Evolutionary conservation across 2,797 vertebrate species (phyloP), one percentile per base, ranked within the genome.

Genomic region (Pygocentrus nattereri): DNA sequence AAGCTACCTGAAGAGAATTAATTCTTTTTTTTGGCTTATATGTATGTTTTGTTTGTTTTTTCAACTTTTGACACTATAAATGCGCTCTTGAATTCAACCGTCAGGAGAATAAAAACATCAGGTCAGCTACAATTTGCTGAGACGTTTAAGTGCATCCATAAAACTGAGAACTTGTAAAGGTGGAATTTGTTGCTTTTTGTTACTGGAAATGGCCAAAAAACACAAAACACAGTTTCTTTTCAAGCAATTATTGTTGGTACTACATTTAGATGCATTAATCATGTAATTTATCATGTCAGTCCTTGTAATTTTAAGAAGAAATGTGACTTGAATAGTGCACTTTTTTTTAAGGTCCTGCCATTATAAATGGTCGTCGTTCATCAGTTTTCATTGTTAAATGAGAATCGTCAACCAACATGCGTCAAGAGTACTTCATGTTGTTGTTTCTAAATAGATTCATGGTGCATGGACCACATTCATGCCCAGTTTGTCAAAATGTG

Each of bases 291-390:
- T 74, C 68, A 25, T 18, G 76, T 81, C 41, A 58, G 59, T 81
- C 86, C 78, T 87, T 77, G 76, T 50, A 18, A 13, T 85, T 82
- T 79, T 70, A 85, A 82, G 73, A 79, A 59, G 76, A 82, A 74
- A 76, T 56, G 71, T 81, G 82, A 88, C 84, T 84, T 87, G 74
- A 88, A 85, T 34, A 68, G 52, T 76, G 85, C 71, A 76, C 77
- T 80, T 76, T 73, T 62, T 12, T 64, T 80, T 5, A 56, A 70
- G 62, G 41, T 30, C 50, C 75, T 15, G 52, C 72, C 0, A 27
- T 47, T 49, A 58, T 41, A 64, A 67, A 44, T 12, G 19, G n/a
- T 58, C 3, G 11, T 52, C 0, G 54, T 18, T 1, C 71, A 34
- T 62, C n/a, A 30, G 49, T 41, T 54, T 73, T 52, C 69, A 52